Base-by-base conservation (phyloP, 2,797 vertebrate species). In the Myotis myotis region DNA sequence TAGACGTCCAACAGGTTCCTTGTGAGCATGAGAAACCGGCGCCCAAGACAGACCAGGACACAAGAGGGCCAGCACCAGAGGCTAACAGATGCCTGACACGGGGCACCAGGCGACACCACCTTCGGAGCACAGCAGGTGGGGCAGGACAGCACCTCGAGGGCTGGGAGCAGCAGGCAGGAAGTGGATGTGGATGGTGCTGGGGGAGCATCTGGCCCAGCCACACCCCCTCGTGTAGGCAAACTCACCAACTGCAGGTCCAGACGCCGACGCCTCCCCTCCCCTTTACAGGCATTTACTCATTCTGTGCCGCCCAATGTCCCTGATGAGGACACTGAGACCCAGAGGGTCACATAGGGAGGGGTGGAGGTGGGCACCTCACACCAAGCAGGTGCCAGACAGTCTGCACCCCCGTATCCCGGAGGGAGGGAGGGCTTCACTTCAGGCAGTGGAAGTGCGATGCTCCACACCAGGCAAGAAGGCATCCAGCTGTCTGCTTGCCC, bases 71-170 rank as follows among this genome's bases (percentile, higher is more conserved):
- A 36, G 68, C 72, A 33, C 68, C 7, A 33, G 62, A 6, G 49
- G 30, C 25, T 36, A 22, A 66, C 28, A 28, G 38, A 22, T 8
- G 1, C 3, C 12, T 0, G 8, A 57, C 11, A 3, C 0, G 8
- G 36, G 36, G 41, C 30, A 36, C 66, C 17, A 12, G 0, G 33
- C 20, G 17, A 71, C 5, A 17, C 8, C 17, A 41, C 28, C 11
- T 20, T 5, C 2, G 20, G 44, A 5, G 20, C 20, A 22, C 3
- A 0, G 25, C 19, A 0, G 9, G 0, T 4, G 19, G 10, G 10
- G 44, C 23, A 22, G 15, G 41, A 23, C 33, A n/a, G 33, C 23
- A 15, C 38, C 70, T 4, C 0, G 1, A 55, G 28, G 60, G 17
- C 25, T 3, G 2, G 62, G 51, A 33, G 13, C 36, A 51, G 85